Evolutionary conservation across 2,797 vertebrate species (phyloP), one percentile per base, ranked within the genome.

Genomic region (Paramormyrops hopkinsi): DNA sequence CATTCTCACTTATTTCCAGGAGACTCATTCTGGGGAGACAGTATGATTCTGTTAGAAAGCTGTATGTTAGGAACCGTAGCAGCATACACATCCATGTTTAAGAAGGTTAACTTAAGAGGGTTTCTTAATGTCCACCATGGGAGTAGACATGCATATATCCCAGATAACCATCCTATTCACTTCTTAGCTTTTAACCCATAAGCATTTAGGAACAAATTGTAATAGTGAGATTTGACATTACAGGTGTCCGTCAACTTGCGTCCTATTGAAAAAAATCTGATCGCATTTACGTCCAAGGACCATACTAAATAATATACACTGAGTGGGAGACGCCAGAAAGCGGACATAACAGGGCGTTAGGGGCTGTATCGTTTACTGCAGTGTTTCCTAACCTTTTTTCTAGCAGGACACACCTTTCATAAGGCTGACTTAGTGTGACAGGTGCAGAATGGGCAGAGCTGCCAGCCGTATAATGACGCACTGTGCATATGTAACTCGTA

Each of bases 1-100:
- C 96, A 88, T 99, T 99, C 94, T 99, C 98, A 89, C 94, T 98
- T 92, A 99, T 98, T 94, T 99, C 98, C 90, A 96, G 95, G 88
- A 98, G 96, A 96, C 97, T 99, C 98, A 99, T 99, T 92, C 94
- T 96, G 91, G 8, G 14, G 91, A 17, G 89, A 22, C 87, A 22
- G 0, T 51, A 2, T 5, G 87, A 46, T 65, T 22, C 1, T 11
- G 9, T 37, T 37, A 65, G 6, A 17, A 0, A 22, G 83, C 12
- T 86, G 46, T 19, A 14, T 17, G 11, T 11, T 2, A 1, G 11
- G 1, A 5, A 29, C 83, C 4, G 5, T 1, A 7, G 25, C 14
- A 51, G 11, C 11, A 37, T 54, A 53, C 50, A 29, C 12, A 33
- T 51, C 22, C n/a, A 86, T 25, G 73, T 79, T 44, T 44, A 79